phyloP scores from a whole-genome alignment of 2,797 vertebrate genomes.

The Neosilurus mollespiculum region DNA sequence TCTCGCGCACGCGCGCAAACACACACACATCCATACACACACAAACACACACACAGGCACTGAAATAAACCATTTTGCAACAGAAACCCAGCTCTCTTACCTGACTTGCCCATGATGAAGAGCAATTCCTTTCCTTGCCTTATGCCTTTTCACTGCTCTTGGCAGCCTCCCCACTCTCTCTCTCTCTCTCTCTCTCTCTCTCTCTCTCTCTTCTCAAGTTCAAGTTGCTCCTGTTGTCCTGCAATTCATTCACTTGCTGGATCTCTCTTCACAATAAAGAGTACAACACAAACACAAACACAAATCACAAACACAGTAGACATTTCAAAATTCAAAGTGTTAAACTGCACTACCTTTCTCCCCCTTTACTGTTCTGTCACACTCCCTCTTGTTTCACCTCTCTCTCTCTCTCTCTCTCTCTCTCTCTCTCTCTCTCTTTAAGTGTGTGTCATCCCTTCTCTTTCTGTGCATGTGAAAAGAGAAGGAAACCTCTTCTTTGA shows the following conservation, averaged over 20 bases:
- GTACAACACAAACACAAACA: background rate
- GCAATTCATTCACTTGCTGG: slow-evolving; percentile 15
- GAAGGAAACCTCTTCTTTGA: slow-evolving; percentile 58
- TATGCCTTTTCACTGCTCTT: slow-evolving; percentile 36
- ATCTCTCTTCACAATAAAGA: slow-evolving; percentile 20
- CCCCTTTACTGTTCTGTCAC: slow-evolving; percentile 26
- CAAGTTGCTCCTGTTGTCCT: background rate
- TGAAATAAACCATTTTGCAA: background rate
- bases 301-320: no score
- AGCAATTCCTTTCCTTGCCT: slow-evolving; percentile 48
- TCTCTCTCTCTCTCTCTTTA: slow-evolving; percentile 10
- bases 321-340: background rate
- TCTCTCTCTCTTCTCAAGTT: slow-evolving; percentile 4
- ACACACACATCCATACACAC: no score
- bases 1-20: no score
- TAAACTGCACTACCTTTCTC: background rate
- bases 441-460: slow-evolving; percentile 16
- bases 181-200: background rate
- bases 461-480: slow-evolving; percentile 30
- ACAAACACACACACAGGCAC: no score
- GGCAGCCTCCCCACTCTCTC: slow-evolving; percentile 24
- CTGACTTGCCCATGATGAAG: slow-evolving; percentile 77
- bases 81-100: slow-evolving; percentile 59
- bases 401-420: slow-evolving; percentile 34
- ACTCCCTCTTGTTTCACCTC: slow-evolving; percentile 18